These are phyloP conservation scores for Gorsachius goisagi DNA, from an alignment of 2,113 vertebrate genomes.

Conservation along the genomic window DNA sequence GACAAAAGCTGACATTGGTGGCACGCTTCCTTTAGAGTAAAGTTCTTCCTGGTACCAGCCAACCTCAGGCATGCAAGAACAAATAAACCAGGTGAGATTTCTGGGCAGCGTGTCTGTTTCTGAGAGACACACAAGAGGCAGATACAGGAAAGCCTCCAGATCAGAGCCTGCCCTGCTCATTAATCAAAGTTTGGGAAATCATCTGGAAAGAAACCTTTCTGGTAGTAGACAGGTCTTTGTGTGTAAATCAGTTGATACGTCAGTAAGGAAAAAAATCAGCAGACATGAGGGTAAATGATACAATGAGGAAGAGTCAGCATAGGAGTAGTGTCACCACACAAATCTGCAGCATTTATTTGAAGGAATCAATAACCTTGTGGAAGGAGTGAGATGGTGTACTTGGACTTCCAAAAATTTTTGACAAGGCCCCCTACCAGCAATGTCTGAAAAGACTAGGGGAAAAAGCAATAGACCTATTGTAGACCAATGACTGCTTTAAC, in stretches of 20 bases:
- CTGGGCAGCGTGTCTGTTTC: not conserved
- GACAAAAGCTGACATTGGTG: not conserved
- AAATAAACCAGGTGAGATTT: not conserved
- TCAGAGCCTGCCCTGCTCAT: not conserved
- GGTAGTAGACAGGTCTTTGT: not conserved
- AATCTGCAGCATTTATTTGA: not conserved
- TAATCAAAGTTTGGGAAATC: not conserved
- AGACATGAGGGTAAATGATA: not conserved
- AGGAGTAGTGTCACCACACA: not conserved
- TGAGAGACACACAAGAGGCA: not conserved
- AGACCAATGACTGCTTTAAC: not conserved
- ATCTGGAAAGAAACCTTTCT: not conserved
- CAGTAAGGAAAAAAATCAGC: not conserved
- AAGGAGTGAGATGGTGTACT: not conserved
- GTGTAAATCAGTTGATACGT: accelerated
- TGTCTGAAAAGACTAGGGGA: not conserved
- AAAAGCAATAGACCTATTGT: not conserved
- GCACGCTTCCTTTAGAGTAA: not conserved
- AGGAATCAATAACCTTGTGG: not conserved
- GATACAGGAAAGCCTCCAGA: not conserved
- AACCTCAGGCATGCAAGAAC: not conserved
- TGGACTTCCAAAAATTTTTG: not conserved
- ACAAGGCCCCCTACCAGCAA: not conserved
- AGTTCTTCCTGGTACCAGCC: not conserved
- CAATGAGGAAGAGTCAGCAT: not conserved